Evolutionary conservation across 2,797 vertebrate species (phyloP), one percentile per base, ranked within the genome.

Genomic region (Eleutherodactylus coqui): DNA sequence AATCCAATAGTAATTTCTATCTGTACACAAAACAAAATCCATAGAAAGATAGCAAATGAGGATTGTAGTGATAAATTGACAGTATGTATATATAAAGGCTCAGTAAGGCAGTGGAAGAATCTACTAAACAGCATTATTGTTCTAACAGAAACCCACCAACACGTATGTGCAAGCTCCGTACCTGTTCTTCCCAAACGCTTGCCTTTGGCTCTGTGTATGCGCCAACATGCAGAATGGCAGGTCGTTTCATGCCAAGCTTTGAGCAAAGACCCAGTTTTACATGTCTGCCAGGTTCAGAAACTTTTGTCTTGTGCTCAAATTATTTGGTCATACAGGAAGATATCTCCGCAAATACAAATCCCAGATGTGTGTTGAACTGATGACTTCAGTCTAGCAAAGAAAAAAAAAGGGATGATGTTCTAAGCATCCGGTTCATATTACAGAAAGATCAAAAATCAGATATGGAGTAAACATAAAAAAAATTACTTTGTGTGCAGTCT

Each of bases 131-230:
- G 41, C 11, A 51, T 36, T n/a, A 75, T 75, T 75, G 27, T 60
- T 75, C 38, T 55, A 14, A 8, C 13, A 34, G 43, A 84, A 69
- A 34, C 32, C 45, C 21, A 14, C 13, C 5, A 19, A 75, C 60
- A 75, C 27, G 72, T 55, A 70, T 1, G 45, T 87, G 85, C 3
- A 16, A 27, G 90, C 75, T 43, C 24, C 69, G 49, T 41, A 47
- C 64, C 80, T 81, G 1, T 60, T 85, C 64, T 91, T 88, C 81
- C 79, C 81, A 80, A 90, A 88, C 89, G 88, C 85, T 92, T 90
- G 89, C 75, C 88, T 89, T 88, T 88, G 77, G 82, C 90, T 69
- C 88, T 84, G 82, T 5, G 14, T 88, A 81, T 90, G 76, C 86
- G 89, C 3, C 86, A 75, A 85, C 87, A 83, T 13, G 82, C 81